Base-by-base conservation (phyloP, 2,888 invertebrate species). In the Drosophila formosana region DNA sequence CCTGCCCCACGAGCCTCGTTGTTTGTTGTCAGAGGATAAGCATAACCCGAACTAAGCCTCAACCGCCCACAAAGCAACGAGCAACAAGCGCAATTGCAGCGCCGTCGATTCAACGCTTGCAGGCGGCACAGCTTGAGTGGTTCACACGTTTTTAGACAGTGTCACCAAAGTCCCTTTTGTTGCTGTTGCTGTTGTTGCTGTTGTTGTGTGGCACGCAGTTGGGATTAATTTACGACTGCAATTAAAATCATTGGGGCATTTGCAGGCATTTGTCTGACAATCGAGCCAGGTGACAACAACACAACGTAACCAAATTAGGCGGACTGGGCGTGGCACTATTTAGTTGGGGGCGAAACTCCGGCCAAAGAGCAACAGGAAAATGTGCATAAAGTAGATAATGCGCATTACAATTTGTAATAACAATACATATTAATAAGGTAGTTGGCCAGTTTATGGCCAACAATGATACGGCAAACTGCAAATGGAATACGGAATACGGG, bases 191-290 rank as follows among this genome's bases (percentile, higher is more conserved):
- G 28, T 41, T 32, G 41, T 18, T 75, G 53, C 72, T 68, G 64
- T 71, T 76, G 72, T 18, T 80, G 67, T 72, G 69, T 75, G 74
- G 64, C 70, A 76, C 84, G 76, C 88, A 79, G 82, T 87, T 80
- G 65, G 90, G 90, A 91, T 91, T 91, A 91, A 91, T 91, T 91
- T 91, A 91, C 89, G 90, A 91, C 82, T 72, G 85, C 90, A 91
- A 90, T 91, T 90, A 89, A 90, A 90, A 80, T 68, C 72, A 70
- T 67, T 64, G 86, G 69, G 73, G 66, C 72, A 64, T 80, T 66
- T 70, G 62, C 57, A 52, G 66, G 62, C 26, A 68, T 65, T 64
- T 51, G 61, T 37, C 64, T 45, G 72, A 66, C 71, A 72, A 55
- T 58, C 66, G 69, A 69, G 55, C 60, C 63, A 68, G 65, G 49